Base-by-base conservation (phyloP, 1,140 invertebrate genomes). In the Zaprionus tsacasi region DNA sequence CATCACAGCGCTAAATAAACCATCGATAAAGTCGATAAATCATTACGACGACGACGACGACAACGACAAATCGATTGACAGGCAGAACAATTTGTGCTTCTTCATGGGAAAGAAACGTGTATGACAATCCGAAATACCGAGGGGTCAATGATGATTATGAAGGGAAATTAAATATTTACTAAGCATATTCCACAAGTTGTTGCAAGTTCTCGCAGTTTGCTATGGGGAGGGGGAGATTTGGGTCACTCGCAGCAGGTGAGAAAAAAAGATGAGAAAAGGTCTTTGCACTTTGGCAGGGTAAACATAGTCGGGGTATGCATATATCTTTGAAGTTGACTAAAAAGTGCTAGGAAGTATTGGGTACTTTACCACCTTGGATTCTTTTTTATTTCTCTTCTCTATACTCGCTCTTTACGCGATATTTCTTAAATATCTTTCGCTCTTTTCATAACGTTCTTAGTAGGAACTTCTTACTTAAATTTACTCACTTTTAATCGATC, bases 31-130 rank as follows among this genome's bases (percentile, higher is more conserved):
- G 21, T 43, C 36, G 13, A 61, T 57, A 68, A 85, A 83, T 81
- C 74, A 85, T 81, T 75, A 81, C 61, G 35, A n/a, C 58, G 25
- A 66, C n/a, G 54, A 25, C 35, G 35, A 17, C 45, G 35, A 8
- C 30, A 4, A 6, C 33, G 7, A 35, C 33, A 25, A 56, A 45
- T 50, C 52, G 36, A 12, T 54, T 17, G 17, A 50, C 17, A 50
- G 45, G 6, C 45, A 25, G 45, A 50, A 50, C 45, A 25, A 50
- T 50, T 50, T 50, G 17, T 12, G 45, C 21, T 1, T 11, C 15
- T 21, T 6, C 27, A 25, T 50, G 45, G 1, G 17, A 50, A 45
- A 45, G n/a, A 8, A 17, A 8, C n/a, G n/a, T 15, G n/a, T 50
- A 25, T 25, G 45, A 50, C 45, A 50, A 12, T 17, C 45, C 21